These are phyloP conservation scores for Eristalis tenax DNA, from an alignment of 2,888 invertebrate species.

Conservation along the genomic window DNA sequence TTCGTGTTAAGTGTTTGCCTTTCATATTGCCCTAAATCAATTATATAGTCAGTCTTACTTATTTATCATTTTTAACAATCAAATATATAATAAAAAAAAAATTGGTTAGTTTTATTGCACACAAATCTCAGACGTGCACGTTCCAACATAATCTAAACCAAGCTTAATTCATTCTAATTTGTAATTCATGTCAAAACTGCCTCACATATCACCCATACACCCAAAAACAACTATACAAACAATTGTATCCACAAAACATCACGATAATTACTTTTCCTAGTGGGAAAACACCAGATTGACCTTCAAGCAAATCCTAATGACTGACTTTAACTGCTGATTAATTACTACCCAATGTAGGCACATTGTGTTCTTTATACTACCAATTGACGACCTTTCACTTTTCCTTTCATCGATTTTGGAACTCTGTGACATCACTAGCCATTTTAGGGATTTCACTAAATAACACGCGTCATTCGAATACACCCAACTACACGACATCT, in stretches of 20 bases:
- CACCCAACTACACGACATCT: slow-evolving; percentile 36
- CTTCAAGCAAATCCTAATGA: slow-evolving; percentile 49
- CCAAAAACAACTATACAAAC: background rate
- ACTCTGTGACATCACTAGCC: slow-evolving; percentile 60
- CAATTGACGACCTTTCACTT: slow-evolving; percentile 64
- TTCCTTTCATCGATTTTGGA: slow-evolving; percentile 60
- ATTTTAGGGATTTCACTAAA: slow-evolving; percentile 59
- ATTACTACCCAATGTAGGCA: slow-evolving; percentile 36
- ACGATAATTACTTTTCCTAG: slow-evolving; percentile 16
- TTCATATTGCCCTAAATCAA: slow-evolving; percentile 85
- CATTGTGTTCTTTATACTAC: slow-evolving; percentile 25
- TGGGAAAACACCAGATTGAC: slow-evolving; percentile 35
- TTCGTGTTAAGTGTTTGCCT: slow-evolving; percentile 91
- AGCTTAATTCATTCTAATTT: background rate
- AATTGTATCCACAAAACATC: slow-evolving; percentile 25
- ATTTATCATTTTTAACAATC: background rate
- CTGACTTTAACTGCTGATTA: slow-evolving; percentile 61
- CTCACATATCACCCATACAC: background rate
- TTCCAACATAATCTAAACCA: background rate
- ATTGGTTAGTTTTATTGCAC: background rate
- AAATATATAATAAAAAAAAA: background rate
- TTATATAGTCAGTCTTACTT: background rate
- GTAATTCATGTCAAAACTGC: background rate
- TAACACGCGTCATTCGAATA: slow-evolving; percentile 50
- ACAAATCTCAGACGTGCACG: background rate